Conservation (phyloP, 2,888 invertebrate species). For the Microctonus aethiopoides region DNA sequence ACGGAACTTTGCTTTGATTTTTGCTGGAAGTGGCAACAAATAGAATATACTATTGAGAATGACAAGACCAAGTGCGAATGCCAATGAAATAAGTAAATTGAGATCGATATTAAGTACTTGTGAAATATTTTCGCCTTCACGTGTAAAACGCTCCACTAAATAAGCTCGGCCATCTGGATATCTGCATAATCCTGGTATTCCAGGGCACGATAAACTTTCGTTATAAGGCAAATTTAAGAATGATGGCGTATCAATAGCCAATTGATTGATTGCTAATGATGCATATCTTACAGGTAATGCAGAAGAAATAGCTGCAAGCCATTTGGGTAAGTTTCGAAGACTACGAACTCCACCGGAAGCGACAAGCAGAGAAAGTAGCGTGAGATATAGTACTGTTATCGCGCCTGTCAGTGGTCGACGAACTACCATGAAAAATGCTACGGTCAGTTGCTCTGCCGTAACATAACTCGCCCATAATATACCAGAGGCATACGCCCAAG, state of each 20-base stretch:
- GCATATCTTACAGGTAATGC: conserved; percentile 62
- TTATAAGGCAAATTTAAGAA: conserved; percentile 67
- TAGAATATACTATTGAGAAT: conserved; percentile 87
- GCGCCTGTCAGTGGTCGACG: conserved; percentile 83
- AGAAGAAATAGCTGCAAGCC: conserved; percentile 58
- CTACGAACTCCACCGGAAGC: conserved; percentile 62
- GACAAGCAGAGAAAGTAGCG: conserved; percentile 72
- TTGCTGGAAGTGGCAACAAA: conserved; percentile 84
- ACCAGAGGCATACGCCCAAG: conserved; percentile 60
- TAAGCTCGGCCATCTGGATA: conserved; percentile 80
- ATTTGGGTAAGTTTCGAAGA: conserved; percentile 57
- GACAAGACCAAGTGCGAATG: conserved; percentile 84
- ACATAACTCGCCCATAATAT: conserved; percentile 87
- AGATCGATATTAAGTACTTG: conserved; percentile 78
- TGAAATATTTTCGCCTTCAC: conserved; percentile 69
- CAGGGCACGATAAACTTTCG: conserved; percentile 67
- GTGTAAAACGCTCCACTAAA: conserved; percentile 77
- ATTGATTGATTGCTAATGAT: conserved; percentile 61
- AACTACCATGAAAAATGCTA: conserved; percentile 83
- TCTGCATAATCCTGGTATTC: conserved; percentile 70
- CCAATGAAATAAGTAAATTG: conserved; percentile 85
- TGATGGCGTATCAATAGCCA: conserved; percentile 55
- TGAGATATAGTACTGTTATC: conserved; percentile 81
- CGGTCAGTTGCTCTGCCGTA: conserved; percentile 86
- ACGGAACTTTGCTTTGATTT: conserved; percentile 88